Evolutionary conservation across 1,140 invertebrate genomes (phyloP), one percentile per base, ranked within the genome.

Genomic region (Venturia canescens): DNA sequence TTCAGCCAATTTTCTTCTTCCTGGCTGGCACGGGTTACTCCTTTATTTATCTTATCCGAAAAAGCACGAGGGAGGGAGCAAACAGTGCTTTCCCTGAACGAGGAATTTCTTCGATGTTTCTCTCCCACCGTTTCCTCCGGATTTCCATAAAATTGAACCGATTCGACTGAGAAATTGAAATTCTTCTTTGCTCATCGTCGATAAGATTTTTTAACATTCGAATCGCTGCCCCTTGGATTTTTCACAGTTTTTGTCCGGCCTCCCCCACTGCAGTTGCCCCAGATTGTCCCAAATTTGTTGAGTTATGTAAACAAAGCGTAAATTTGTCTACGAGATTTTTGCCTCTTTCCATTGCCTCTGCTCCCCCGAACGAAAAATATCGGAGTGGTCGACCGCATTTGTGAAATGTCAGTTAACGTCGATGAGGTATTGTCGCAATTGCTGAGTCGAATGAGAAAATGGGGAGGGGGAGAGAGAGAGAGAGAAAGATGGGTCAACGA

Each of bases 401-500:
- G 21, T 66, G 15, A 2, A 66, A 66, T 15, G 23, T 29, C 53
- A 11, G 60, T 5, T 11, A 0, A 66, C 13, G 23, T 15, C 0
- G n/a, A 66, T 27, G 21, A 66, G 60, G 27, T 27, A 66, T 66
- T 23, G 60, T 66, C 60, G 60, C 23, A n/a, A 66, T 15, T 26
- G 13, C 60, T 15, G 60, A 66, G 4, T 66, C 60, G 4, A 66
- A 23, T 6, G 60, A 15, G 60, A 27, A 66, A 13, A 66, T 3
- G 27, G 23, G 6, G 5, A 63, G 23, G 15, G 31, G 23, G 70
- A 80, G 85, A 85, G 23, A 66, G 21, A 66, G 23, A 29, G 5
- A 63, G 23, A 26, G 31, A 44, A 38, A 80, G 85, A 85, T 84
- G 57, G 86, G 85, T 88, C 85, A 88, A 83, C 77, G 15, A n/a